Conservation (phyloP, 1,140 invertebrate genomes). For the Megathymus violae region DNA sequence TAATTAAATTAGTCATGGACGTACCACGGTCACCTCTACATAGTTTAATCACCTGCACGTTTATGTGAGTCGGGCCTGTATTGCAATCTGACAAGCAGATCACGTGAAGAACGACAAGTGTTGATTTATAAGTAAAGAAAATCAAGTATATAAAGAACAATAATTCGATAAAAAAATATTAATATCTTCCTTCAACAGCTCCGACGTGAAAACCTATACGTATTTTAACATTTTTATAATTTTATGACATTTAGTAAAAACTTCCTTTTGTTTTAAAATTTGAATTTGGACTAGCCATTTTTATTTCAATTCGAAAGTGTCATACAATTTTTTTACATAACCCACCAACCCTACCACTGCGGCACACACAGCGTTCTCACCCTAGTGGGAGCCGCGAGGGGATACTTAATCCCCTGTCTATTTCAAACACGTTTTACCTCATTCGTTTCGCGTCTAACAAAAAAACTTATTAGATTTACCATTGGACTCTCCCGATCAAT, state of each 20-base stretch:
- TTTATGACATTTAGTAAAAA: neutral
- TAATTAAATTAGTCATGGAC: too few relatives aligned
- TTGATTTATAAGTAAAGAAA: too few relatives aligned
- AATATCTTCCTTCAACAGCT: neutral
- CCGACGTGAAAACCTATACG: neutral
- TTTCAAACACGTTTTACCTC: constrained; percentile 82
- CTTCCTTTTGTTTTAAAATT: neutral
- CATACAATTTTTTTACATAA: constrained; percentile 24
- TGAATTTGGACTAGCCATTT: neutral
- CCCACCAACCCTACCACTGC: constrained; percentile 41
- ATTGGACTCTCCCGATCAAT: constrained; percentile 60
- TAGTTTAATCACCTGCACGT: neutral
- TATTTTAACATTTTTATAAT: neutral
- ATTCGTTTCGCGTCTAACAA: constrained; percentile 78
- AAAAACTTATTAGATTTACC: constrained; percentile 82
- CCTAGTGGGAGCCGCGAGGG: constrained; percentile 59
- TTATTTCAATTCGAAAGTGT: neutral
- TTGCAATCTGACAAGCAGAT: constrained; percentile 30
- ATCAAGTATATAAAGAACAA: neutral
- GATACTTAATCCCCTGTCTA: constrained; percentile 82
- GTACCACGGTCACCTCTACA: too few relatives aligned
- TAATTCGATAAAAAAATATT: neutral
- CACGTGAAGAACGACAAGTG: constrained; percentile 26
- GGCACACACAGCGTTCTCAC: constrained; percentile 43
- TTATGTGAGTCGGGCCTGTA: too few relatives aligned